Evolutionary conservation across 2,888 invertebrate species (phyloP), one percentile per base, ranked within the genome.

Genomic region (Oasisia sp.): DNA sequence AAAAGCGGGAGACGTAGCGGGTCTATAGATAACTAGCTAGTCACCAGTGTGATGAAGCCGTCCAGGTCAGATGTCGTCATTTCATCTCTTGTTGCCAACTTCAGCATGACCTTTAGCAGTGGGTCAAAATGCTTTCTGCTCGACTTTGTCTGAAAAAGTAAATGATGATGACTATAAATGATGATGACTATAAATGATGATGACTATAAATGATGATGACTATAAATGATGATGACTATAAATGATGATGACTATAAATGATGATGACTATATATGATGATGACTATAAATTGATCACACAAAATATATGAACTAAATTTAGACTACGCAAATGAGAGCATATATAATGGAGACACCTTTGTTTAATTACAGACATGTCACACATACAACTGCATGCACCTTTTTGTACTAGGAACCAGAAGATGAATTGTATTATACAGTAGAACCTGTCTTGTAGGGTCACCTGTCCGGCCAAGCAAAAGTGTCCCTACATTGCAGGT

Each of bases 11-110:
- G 38, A 38, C 38, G 1, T 38, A 38, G 4, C 38, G 4, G 38
- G 38, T 38, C 38, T 38, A 4, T 38, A 38, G 38, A 50, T 12
- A 50, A 50, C 14, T 74, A 74, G 27, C 27, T n/a, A 74, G 27
- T 74, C 27, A 74, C 74, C n/a, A 27, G 74, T 74, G 74, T 74
- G 27, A 74, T 74, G 74, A 74, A 74, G 74, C 74, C 74, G 27
- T 74, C 74, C 1, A 74, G 74, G 74, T 74, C 74, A 74, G 74
- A 74, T 74, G 74, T 74, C 14, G 74, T 27, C 74, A 74, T 74
- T 74, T 74, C 74, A n/a, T 74, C 74, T 74, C 74, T 74, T 19
- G 74, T 74, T 74, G 74, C 74, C 74, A 74, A 74, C 74, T 74
- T 74, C 74, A 74, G 74, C 74, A 74, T 74, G 27, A 74, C 74